These are phyloP conservation scores for Pantelozetes paolii DNA, from an alignment of 2,888 invertebrate genomes.

Conservation along the genomic window DNA sequence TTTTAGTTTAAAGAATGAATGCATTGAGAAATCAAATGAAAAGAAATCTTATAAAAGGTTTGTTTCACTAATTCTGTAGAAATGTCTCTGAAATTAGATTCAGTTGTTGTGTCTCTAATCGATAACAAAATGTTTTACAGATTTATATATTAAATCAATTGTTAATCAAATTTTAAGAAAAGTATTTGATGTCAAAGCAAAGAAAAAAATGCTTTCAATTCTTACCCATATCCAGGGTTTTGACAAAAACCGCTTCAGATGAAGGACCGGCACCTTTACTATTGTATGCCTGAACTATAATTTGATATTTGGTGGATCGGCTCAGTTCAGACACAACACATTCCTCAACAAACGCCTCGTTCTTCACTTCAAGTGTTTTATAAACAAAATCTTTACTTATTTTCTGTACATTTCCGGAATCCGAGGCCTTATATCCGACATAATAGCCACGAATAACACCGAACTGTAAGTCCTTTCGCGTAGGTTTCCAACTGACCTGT, in stretches of 20 bases:
- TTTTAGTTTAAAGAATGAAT: no score
- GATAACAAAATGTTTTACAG: slow-evolving; percentile 3
- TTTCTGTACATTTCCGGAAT: slow-evolving; percentile 47
- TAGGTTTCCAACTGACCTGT: slow-evolving; percentile 50
- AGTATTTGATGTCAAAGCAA: not conserved
- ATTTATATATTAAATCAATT: not conserved
- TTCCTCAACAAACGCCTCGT: slow-evolving; percentile 47
- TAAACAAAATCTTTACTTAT: slow-evolving; percentile 50
- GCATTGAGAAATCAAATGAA: not conserved
- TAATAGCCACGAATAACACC: slow-evolving; percentile 53
- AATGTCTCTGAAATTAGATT: slow-evolving; percentile 22
- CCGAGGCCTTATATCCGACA: slow-evolving; percentile 52
- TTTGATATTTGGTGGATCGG: slow-evolving; percentile 45
- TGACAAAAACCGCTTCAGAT: slow-evolving; percentile 45
- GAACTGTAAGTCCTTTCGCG: slow-evolving; percentile 51
- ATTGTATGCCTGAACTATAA: slow-evolving; percentile 48
- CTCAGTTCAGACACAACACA: slow-evolving; percentile 42
- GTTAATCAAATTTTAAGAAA: not conserved
- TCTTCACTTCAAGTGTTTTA: slow-evolving; percentile 49
- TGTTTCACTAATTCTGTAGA: not conserved
- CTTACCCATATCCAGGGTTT: slow-evolving; percentile 44
- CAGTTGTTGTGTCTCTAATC: slow-evolving; percentile 29
- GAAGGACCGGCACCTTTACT: slow-evolving; percentile 47
- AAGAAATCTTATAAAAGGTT: not conserved
- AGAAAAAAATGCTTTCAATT: not conserved